Evolutionary conservation across 1,140 invertebrate genomes (phyloP).

Genomic region (Papilio polyxenes): DNA sequence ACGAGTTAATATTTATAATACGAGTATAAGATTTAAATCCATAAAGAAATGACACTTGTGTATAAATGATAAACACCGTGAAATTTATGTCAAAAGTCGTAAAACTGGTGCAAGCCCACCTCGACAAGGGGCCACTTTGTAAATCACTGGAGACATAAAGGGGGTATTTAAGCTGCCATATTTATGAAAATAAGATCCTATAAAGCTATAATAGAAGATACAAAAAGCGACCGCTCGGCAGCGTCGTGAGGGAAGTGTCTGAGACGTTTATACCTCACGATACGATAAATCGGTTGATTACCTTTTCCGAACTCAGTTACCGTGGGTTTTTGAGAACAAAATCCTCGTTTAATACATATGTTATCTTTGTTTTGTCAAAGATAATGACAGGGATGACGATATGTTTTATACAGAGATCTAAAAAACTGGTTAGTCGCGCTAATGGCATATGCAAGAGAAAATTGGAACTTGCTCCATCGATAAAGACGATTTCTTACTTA

Average conservation of each 20-base stretch:
- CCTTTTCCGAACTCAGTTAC: background rate
- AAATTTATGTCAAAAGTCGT: conserved; percentile 22
- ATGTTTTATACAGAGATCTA: too few relatives aligned
- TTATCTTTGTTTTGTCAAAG: too few relatives aligned
- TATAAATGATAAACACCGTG: conserved; percentile 18
- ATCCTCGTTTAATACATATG: too few relatives aligned
- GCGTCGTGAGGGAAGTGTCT: conserved; percentile 53
- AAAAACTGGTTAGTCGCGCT: too few relatives aligned
- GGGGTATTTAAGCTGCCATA: conserved; percentile 74
- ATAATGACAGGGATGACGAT: too few relatives aligned
- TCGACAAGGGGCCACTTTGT: conserved; percentile 59
- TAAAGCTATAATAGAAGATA: conserved; percentile 76
- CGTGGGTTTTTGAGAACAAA: too few relatives aligned
- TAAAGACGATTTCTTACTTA: too few relatives aligned
- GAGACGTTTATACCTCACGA: conserved; percentile 53
- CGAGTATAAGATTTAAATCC: background rate
- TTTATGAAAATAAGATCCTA: conserved; percentile 79
- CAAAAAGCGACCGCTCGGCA: conserved; percentile 70
- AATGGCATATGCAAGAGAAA: too few relatives aligned
- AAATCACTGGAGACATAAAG: conserved; percentile 75
- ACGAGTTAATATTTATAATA: background rate
- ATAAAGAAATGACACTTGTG: conserved; percentile 2
- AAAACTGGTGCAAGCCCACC: conserved; percentile 16
- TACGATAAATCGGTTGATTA: conserved; percentile 41
- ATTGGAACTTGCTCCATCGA: too few relatives aligned